Evolutionary conservation across 2,113 vertebrate species (phyloP).

Genomic region (Forbesichthys agassizii): DNA sequence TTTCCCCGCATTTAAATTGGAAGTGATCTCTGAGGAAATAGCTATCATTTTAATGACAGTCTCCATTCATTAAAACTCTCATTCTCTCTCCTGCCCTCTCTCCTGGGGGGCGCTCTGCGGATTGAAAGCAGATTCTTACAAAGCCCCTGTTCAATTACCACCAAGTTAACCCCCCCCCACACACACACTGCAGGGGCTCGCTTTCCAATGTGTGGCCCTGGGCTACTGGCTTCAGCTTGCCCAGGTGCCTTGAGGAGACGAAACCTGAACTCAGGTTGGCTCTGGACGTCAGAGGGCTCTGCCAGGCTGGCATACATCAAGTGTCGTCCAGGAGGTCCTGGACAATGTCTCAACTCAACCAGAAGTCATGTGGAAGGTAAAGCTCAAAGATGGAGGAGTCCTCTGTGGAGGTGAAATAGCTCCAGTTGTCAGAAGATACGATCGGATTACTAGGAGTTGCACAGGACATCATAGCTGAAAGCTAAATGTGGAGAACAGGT

Average conservation of each 20-base stretch:
- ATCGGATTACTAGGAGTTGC: constrained; percentile 5
- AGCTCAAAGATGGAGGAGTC: background rate
- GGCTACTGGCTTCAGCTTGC: constrained; percentile 30
- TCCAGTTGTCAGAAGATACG: background rate
- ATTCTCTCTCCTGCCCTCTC: constrained; percentile 54
- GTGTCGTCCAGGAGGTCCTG: constrained; percentile 26
- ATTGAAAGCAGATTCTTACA: constrained; percentile 62
- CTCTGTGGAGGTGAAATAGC: background rate
- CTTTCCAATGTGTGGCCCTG: constrained; percentile 40
- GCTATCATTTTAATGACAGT: constrained; percentile 78
- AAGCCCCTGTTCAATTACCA: constrained; percentile 74
- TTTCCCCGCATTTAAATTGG: constrained; percentile 72
- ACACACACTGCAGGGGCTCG: constrained; percentile 12
- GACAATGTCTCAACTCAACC: constrained; percentile 4
- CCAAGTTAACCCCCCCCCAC: constrained; percentile 22
- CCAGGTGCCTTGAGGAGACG: constrained; percentile 21
- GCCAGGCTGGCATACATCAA: constrained; percentile 34
- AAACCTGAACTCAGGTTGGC: constrained; percentile 15
- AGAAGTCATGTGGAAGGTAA: background rate
- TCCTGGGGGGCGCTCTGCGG: constrained; percentile 50
- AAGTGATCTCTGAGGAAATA: constrained; percentile 78
- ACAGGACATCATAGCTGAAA: constrained; percentile 13
- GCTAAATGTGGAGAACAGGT: constrained; percentile 15
- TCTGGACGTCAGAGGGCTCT: constrained; percentile 1
- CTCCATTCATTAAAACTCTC: constrained; percentile 78